Evolutionary conservation across 2,888 invertebrate genomes (phyloP), one percentile per base, ranked within the genome.

Genomic region (Hirtodrosophila cameraria): DNA sequence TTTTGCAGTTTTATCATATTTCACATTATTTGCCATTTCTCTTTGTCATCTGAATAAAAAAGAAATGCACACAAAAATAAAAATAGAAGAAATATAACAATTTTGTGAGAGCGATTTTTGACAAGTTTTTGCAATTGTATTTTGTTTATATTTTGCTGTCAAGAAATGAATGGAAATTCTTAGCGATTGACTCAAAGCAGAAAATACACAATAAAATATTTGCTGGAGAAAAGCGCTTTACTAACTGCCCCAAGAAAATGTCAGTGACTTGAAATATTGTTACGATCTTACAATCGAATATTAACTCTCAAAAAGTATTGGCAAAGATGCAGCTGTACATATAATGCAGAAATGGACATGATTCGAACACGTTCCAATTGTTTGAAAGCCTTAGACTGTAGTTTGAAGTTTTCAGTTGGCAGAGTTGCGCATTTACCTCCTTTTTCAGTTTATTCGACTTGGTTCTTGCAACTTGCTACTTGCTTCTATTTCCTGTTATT

Each of bases 1-100:
- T 75, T 75, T 83, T 86, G 72, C 55, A 63, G 43, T 42, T 58
- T 55, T 84, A 80, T 68, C 63, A 64, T 78, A 66, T 83, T 60
- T 59, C 48, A 43, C 16, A 69, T 62, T 46, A 57, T 62, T 53
- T 59, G 42, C 41, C 49, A 53, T 48, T 43, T 46, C 43, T 20
- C 33, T 8, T 18, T 41, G 66, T 70, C 52, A 35, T n/a, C 49
- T 25, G 13, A 39, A 45, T 42, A 42, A 62, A 62, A 65, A 69
- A 43, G 18, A 62, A 65, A 69, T 39, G 18, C 16, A 52, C 12
- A 28, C 9, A 38, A 59, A 69, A 61, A 62, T 57, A 50, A 57
- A 43, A 57, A 13, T 27, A 18, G 27, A 16, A 31, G 28, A 43
- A 46, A 30, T 25, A 13, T 38, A 33, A 48, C 39, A 23, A 23